Percentiles rank a stretch among this genome's conserved stretches.
These are phyloP conservation scores for Pollenia angustigena DNA, from an alignment of 2,888 invertebrate species.

Conservation along the genomic window DNA sequence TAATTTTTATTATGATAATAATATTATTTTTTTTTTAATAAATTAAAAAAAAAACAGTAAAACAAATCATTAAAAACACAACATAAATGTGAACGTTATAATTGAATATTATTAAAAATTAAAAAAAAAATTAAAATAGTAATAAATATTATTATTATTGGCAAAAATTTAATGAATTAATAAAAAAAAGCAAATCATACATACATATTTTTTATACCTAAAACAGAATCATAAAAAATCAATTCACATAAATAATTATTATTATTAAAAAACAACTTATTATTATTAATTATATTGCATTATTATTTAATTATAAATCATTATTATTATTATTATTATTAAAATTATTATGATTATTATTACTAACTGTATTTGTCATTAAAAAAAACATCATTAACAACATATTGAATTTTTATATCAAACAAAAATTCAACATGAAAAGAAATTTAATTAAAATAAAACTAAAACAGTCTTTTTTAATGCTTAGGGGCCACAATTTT, in stretches of 20 bases:
- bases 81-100: slow-evolving; percentile 72
- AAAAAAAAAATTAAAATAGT: slow-evolving; percentile 39
- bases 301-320: slow-evolving; percentile 69
- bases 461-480: slow-evolving; percentile 80
- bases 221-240: slow-evolving; percentile 47
- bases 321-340: slow-evolving; percentile 71
- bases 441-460: slow-evolving; percentile 38
- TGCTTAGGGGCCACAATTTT: slow-evolving; percentile 83
- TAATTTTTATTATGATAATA: slow-evolving; percentile 45
- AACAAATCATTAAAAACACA: slow-evolving; percentile 43
- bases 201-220: slow-evolving; percentile 77
- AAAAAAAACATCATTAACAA: slow-evolving; percentile 62
- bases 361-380: slow-evolving; percentile 63
- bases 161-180: slow-evolving; percentile 49
- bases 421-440: slow-evolving; percentile 74
- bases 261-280: slow-evolving; percentile 54
- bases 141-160: slow-evolving; percentile 53
- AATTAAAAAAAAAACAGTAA: slow-evolving; percentile 39
- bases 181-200: slow-evolving; percentile 59
- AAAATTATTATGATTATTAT: slow-evolving; percentile 66
- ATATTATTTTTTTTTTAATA: slow-evolving; percentile 58
- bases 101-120: slow-evolving; percentile 67
- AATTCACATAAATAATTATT: slow-evolving; percentile 67
- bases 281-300: slow-evolving; percentile 71
- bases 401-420: slow-evolving; percentile 72